These are phyloP conservation scores for Microdon myrmicae DNA, from an alignment of 2,888 invertebrate genomes.

Conservation along the genomic window DNA sequence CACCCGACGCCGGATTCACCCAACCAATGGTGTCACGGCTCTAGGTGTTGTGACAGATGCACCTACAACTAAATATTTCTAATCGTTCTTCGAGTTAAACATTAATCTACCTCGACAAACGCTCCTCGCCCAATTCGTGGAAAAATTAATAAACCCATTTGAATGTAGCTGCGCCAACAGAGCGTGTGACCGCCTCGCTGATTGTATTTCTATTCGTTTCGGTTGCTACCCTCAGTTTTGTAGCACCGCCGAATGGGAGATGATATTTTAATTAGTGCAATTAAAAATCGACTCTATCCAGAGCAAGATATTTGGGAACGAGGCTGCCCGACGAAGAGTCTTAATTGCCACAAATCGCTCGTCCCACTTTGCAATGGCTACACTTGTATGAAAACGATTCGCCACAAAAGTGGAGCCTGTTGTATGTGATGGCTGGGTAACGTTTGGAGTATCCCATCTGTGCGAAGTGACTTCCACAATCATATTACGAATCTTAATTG, in stretches of 20 bases:
- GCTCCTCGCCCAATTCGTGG: slow-evolving; percentile 21
- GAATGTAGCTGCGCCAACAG: slow-evolving; percentile 11
- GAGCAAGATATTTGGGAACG: slow-evolving; percentile 47
- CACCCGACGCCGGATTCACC: slow-evolving; percentile 7
- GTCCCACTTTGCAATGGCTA: slow-evolving; percentile 26
- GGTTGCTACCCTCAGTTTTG: slow-evolving; percentile 4
- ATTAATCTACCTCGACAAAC: no score
- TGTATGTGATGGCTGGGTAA: no score
- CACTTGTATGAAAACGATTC: slow-evolving; percentile 8
- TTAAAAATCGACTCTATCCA: slow-evolving; percentile 50
- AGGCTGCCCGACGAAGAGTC: slow-evolving; percentile 47
- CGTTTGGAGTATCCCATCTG: no score
- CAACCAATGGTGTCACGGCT: slow-evolving; percentile 1
- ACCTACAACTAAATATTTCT: no score
- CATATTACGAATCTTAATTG: slow-evolving; percentile 54
- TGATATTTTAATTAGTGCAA: slow-evolving; percentile 50
- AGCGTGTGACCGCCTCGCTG: slow-evolving; percentile 5
- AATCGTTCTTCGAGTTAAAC: no score
- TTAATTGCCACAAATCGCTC: slow-evolving; percentile 46
- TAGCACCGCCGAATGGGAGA: slow-evolving; percentile 4
- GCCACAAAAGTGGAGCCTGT: background rate
- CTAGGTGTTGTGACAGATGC: slow-evolving; percentile 8
- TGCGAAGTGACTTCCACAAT: slow-evolving; percentile 39
- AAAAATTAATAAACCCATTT: slow-evolving; percentile 46
- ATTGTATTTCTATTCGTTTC: slow-evolving; percentile 15